Evolutionary conservation across 2,797 vertebrate species (phyloP).

Genomic region (Labeo calbasu): DNA sequence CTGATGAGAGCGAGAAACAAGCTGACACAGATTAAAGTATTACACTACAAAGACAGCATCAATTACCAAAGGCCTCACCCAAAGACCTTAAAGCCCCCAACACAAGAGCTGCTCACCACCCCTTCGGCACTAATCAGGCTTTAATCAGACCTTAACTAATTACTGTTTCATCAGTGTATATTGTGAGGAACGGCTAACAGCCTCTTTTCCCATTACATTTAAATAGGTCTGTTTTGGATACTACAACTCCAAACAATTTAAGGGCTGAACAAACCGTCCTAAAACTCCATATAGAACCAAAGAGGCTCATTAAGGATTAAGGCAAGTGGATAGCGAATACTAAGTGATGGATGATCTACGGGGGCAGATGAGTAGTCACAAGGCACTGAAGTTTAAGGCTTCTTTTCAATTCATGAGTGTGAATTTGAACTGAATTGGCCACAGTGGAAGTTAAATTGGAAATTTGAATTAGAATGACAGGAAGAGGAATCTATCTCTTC

Average conservation of each 20-base stretch:
- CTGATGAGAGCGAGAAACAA: conserved; percentile 42
- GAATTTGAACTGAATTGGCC: background rate
- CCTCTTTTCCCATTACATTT: conserved; percentile 31
- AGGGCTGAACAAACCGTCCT: background rate
- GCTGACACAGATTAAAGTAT: conserved; percentile 52
- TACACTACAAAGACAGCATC: conserved; percentile 55
- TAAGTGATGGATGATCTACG: background rate
- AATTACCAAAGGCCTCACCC: conserved; percentile 51
- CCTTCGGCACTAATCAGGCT: conserved; percentile 40
- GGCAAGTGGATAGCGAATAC: background rate
- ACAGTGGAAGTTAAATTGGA: background rate
- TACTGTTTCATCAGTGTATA: conserved; percentile 30
- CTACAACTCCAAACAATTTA: background rate
- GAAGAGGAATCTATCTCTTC: background rate
- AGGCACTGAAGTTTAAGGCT: background rate
- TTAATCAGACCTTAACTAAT: conserved; percentile 44
- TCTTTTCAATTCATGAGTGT: background rate
- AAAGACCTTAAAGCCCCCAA: conserved; percentile 46
- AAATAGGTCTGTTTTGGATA: conserved; percentile 31
- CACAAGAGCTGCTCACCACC: conserved; percentile 39
- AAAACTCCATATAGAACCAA: background rate
- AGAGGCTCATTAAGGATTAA: conserved; percentile 14
- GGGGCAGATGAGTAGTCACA: background rate
- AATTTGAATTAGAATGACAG: background rate
- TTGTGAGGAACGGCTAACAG: background rate